Evolutionary conservation across 2,113 vertebrate genomes (phyloP), one percentile per base, ranked within the genome.

Genomic region (Trematocara marginatum): DNA sequence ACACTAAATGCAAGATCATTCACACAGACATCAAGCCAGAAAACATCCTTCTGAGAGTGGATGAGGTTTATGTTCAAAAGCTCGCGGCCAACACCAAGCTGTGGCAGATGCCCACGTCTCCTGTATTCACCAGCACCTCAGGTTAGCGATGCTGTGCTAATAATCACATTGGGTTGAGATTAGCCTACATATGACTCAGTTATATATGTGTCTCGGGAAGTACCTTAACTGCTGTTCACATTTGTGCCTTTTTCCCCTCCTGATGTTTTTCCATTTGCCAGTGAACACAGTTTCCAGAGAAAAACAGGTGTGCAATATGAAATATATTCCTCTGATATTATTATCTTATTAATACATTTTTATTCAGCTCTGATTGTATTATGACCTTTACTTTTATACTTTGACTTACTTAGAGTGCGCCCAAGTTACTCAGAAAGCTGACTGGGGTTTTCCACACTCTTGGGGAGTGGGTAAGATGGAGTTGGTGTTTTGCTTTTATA

Each of bases 1-100:
- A 99, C 93, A 97, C 97, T 91, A 99, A 98, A 94, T 99, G 98
- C 96, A 98, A 97, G 96, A 99, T 99, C 82, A 99, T 99, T 85
- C 98, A 99, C 86, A 97, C 98, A 0, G 98, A 99, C 88, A 99
- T 98, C 95, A 99, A 99, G 94, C 98, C 98, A 1, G 98, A 99
- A 79, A 99, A 99, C 94, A 99, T 99, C 92, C 86, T 99, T 87
- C 96, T 99, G 95, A 97, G 97, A 4, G 98, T 98, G 94, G 97
- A 98, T 4, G 97, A 98, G 38, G 95, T 94, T 15, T 97, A 97
- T n/a, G 95, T 99, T 79, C 95, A 97, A 84, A 96, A 97, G 89
- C 97, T 99, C 94, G 98, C 98, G 2, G 97, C 97, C 1, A 93
- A 97, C 86, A 97, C 97, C 12, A 97, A 97, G 0, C 96, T 99